phyloP scores from a whole-genome alignment of 2,888 invertebrate species.

The Prosopocoilus inquinatus region DNA sequence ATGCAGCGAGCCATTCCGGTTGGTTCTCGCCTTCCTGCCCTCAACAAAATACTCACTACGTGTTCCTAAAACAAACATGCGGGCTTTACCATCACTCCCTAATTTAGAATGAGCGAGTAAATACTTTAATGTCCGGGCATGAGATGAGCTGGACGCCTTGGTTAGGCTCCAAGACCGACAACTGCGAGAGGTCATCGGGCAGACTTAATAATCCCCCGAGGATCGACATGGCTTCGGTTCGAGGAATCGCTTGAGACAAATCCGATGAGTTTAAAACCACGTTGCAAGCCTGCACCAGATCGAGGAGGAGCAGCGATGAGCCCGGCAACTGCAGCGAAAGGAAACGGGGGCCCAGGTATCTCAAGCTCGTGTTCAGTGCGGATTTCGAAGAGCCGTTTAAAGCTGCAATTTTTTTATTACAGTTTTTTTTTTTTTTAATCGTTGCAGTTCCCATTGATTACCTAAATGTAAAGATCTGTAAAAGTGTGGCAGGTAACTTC shows the following conservation, averaged over 20 bases:
- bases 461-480: conserved; percentile 83
- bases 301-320: conserved; percentile 79
- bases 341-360: conserved; percentile 79
- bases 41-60: conserved; percentile 80
- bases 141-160: conserved; percentile 48
- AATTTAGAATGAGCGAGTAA: not conserved
- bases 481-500: conserved; percentile 79
- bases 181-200: conserved; percentile 63
- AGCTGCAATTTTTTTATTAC: conserved; percentile 52
- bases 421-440: too few species aligned
- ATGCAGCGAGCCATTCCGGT: conserved; percentile 85
- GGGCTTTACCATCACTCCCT: not conserved
- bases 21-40: conserved; percentile 86
- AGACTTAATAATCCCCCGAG: conserved; percentile 83
- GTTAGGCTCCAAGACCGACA: conserved; percentile 58
- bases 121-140: conserved; percentile 76
- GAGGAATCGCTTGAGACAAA: conserved; percentile 64
- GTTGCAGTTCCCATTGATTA: conserved; percentile 40
- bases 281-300: conserved; percentile 88
- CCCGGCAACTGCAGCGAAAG: conserved; percentile 86
- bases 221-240: conserved; percentile 88
- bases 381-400: conserved; percentile 70
- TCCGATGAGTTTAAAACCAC: conserved; percentile 81
- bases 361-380: conserved; percentile 73
- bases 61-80: conserved; percentile 64